These are phyloP conservation scores for Graphium colonna DNA, from an alignment of 2,888 invertebrate species.

Conservation along the genomic window DNA sequence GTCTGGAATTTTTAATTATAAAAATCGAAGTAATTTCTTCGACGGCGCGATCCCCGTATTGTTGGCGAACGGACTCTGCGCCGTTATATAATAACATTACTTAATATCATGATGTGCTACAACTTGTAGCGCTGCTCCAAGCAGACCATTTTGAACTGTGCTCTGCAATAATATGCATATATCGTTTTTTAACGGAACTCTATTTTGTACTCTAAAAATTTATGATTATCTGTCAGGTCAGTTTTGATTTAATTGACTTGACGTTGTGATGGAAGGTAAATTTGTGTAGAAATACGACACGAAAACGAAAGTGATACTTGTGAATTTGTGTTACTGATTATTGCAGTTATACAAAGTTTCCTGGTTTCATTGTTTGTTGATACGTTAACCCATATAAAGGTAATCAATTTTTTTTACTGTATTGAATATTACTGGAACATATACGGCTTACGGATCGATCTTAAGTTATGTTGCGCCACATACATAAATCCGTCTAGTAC, in stretches of 20 bases:
- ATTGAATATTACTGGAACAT: neutral
- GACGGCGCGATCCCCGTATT: too few relatives aligned
- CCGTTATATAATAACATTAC: too few relatives aligned
- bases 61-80: too few relatives aligned
- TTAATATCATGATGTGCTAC: too few relatives aligned
- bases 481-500: slow-evolving; percentile 41
- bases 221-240: neutral
- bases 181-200: neutral
- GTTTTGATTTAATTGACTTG: neutral
- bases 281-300: slow-evolving; percentile 6
- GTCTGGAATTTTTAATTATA: too few relatives aligned
- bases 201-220: neutral
- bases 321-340: neutral
- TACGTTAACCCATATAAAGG: slow-evolving; percentile 18
- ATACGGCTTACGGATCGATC: slow-evolving; percentile 46
- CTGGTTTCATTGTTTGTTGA: too few relatives aligned
- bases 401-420: slow-evolving; percentile 21
- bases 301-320: slow-evolving; percentile 10
- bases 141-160: too few relatives aligned
- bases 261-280: slow-evolving; percentile 4
- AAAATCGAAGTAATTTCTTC: too few relatives aligned
- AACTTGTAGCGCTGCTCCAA: too few relatives aligned
- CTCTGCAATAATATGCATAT: too few relatives aligned
- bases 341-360: neutral
- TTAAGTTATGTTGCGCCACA: slow-evolving; percentile 53